A percentile compares a stretch with the other conserved stretches of the same genome.
Evolutionary conservation across 2,797 vertebrate species (phyloP).

Genomic region (Emydoidea blandingii): DNA sequence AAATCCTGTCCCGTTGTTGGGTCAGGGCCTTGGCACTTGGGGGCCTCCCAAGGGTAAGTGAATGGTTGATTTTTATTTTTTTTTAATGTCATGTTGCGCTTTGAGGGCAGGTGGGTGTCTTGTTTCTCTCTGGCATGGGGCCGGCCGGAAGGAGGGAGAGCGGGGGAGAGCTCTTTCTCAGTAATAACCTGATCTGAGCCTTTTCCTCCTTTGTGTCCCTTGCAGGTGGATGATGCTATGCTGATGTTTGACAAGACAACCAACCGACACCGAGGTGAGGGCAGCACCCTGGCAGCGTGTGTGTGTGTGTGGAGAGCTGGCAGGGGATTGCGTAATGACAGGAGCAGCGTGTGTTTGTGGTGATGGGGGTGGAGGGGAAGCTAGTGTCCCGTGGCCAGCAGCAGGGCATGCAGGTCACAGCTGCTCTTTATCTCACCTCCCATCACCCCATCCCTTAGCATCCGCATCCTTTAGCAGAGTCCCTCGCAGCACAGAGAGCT

Average conservation of each 20-base stretch:
- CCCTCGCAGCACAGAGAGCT: conserved; percentile 81
- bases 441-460: conserved; percentile 75
- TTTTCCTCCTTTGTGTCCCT: conserved; percentile 45
- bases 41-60: not conserved
- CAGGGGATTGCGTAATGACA: conserved; percentile 19
- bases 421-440: conserved; percentile 80
- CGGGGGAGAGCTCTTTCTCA: not conserved
- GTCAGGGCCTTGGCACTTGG: not conserved
- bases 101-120: not conserved
- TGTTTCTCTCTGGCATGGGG: not conserved
- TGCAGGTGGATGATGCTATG: conserved; percentile 98
- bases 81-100: not conserved
- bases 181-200: conserved; percentile 24
- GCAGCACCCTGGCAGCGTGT: conserved; percentile 62
- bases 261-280: conserved; percentile 98
- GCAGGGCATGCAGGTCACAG: conserved; percentile 69
- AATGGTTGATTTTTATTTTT: too few relatives aligned
- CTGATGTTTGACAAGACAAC: conserved; percentile 99
- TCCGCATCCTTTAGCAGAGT: conserved; percentile 70
- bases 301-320: not conserved
- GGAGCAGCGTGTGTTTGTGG: conserved; percentile 68
- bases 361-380: conserved; percentile 54
- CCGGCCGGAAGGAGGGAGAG: not conserved
- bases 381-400: conserved; percentile 57
- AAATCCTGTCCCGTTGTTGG: not conserved